Percentiles rank a stretch among this genome's conserved stretches.
phyloP scores from a whole-genome alignment of 2,797 vertebrate genomes.

The Chaenodraco wilsoni region DNA sequence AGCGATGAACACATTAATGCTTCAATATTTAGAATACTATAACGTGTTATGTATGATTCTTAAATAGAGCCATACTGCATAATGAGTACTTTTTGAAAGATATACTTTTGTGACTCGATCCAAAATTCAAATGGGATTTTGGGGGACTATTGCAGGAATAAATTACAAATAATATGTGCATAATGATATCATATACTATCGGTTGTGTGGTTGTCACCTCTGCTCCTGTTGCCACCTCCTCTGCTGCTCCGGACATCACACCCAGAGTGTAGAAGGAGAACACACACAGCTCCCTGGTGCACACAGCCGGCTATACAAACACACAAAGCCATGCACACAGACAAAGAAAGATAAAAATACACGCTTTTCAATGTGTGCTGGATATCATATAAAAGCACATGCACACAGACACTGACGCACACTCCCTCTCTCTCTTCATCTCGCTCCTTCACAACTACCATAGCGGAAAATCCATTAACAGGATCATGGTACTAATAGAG shows the following conservation, averaged over 20 bases:
- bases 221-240: constrained; percentile 97
- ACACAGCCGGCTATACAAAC: constrained; percentile 91
- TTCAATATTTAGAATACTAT: too few species aligned
- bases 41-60: too few species aligned
- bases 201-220: constrained; percentile 84
- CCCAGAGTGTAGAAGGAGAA: constrained; percentile 99
- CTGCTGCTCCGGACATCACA: constrained; percentile 97
- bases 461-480: constrained; percentile 15
- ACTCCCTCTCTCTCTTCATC: neutral
- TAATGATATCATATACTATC: neutral
- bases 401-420: constrained; percentile 4
- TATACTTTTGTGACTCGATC: neutral
- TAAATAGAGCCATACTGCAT: too few species aligned
- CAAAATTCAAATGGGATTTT: neutral
- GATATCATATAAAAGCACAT: constrained; percentile 8
- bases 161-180: neutral
- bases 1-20: too few species aligned
- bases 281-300: constrained; percentile 96
- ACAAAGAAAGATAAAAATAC: constrained; percentile 76
- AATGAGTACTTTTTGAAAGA: too few species aligned
- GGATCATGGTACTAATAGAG: constrained; percentile 9
- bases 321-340: constrained; percentile 57
- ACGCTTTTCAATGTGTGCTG: neutral
- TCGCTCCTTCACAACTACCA: neutral
- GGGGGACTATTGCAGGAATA: neutral